Evolutionary conservation across 2,888 invertebrate species (phyloP).

Genomic region (Acanthoscelides obtectus): DNA sequence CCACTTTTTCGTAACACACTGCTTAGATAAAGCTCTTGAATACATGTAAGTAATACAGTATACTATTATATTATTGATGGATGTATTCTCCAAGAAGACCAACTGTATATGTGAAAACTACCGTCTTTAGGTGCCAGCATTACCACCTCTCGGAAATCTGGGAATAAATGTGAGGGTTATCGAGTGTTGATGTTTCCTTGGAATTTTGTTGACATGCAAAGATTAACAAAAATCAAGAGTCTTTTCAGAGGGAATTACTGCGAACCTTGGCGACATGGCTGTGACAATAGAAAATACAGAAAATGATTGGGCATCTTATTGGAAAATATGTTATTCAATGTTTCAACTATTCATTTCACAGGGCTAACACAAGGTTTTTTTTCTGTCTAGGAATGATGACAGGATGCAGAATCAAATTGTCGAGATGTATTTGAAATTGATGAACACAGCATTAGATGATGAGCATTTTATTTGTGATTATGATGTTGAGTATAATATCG

Average conservation of each 20-base stretch:
- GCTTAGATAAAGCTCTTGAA: conserved; percentile 38
- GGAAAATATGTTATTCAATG: background rate
- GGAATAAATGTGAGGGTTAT: too few species aligned
- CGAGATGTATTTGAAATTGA: conserved; percentile 39
- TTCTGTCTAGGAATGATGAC: conserved; percentile 31
- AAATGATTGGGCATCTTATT: conserved; percentile 2
- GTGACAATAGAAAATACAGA: too few species aligned
- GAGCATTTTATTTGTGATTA: conserved; percentile 46
- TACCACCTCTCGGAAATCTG: too few species aligned
- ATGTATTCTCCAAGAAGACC: background rate
- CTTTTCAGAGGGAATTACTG: too few species aligned
- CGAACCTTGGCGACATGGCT: too few species aligned
- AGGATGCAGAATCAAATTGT: conserved; percentile 37
- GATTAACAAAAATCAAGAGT: too few species aligned
- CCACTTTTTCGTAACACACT: conserved; percentile 36
- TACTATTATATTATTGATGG: background rate
- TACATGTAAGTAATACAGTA: conserved; percentile 32
- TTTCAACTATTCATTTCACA: background rate
- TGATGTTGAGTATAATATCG: conserved; percentile 37
- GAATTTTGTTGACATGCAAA: too few species aligned
- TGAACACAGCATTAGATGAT: conserved; percentile 40
- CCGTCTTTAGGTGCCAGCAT: too few species aligned
- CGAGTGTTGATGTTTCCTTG: too few species aligned
- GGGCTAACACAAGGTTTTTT: too few species aligned
- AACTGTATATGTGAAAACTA: too few species aligned